Conservation (phyloP, 2,888 invertebrate genomes). For the Argynnis bischoffii region DNA sequence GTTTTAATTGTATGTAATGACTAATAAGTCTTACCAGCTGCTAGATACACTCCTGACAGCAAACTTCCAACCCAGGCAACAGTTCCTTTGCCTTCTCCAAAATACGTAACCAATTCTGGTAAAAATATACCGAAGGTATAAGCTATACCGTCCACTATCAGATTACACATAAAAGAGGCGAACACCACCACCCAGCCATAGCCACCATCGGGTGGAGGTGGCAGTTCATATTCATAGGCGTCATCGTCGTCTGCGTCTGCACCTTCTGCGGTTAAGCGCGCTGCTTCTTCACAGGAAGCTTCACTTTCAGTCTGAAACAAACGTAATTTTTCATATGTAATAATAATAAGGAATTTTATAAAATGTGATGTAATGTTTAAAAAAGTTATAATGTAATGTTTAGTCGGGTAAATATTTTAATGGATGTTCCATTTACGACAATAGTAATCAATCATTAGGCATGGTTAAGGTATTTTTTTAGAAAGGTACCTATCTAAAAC, state of each 20-base stretch:
- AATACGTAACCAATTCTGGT: conserved; percentile 89
- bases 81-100: conserved; percentile 92
- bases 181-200: conserved; percentile 97
- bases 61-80: conserved; percentile 97
- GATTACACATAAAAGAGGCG: conserved; percentile 98
- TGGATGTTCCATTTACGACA: background rate
- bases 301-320: conserved; percentile 91
- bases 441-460: conserved; percentile 31
- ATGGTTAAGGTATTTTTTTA: conserved; percentile 28
- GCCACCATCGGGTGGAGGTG: conserved; percentile 95
- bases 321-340: conserved; percentile 16
- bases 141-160: conserved; percentile 99
- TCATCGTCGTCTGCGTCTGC: conserved; percentile 85
- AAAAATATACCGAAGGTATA: conserved; percentile 98
- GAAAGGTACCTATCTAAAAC: conserved; percentile 2
- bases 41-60: conserved; percentile 96
- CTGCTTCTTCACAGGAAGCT: conserved; percentile 92
- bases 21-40: conserved; percentile 87
- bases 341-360: too few species aligned
- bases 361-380: too few species aligned
- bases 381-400: too few species aligned
- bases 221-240: conserved; percentile 87
- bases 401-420: too few species aligned
- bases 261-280: conserved; percentile 87
- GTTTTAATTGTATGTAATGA: background rate